Evolutionary conservation across 2,113 vertebrate species (phyloP), one percentile per base, ranked within the genome.

Genomic region (Chroicocephalus ridibundus): DNA sequence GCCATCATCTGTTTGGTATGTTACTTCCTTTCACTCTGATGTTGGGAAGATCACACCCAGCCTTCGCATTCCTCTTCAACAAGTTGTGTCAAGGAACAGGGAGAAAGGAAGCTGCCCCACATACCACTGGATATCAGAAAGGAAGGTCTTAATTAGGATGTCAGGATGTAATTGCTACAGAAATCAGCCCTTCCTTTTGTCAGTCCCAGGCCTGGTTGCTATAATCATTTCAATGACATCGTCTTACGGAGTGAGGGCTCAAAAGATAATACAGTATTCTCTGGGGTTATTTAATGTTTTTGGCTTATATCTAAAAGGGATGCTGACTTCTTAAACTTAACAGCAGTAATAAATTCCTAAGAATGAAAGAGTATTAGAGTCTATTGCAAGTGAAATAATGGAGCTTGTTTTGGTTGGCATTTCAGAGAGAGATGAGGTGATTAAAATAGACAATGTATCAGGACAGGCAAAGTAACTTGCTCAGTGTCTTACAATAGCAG

Each of bases 31-130:
- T 98, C 96, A 91, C 97, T 96, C 94, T 98, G 95, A 69, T 47
- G 80, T 85, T 95, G 97, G 97, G 97, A 98, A 98, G 98, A 96
- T 97, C 98, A 97, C 98, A 97, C 98, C 98, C 98, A 97, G 95
- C 80, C 96, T 96, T 95, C 19, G 3, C 98, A 98, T 98, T 98
- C 97, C 98, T 98, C 92, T 86, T 32, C 71, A 42, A 96, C 97
- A 98, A 97, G 98, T 97, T 80, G 81, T 97, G 95, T 98, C 98
- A 98, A 97, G 96, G 97, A 95, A 96, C 97, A 88, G 92, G 64
- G 31, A 90, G 90, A 97, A 94, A 97, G 98, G 97, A 98, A 98
- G 82, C 86, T 85, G 88, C 82, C 85, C 76, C 89, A 90, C 96
- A 96, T 96, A 91, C 88, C 87, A 17, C 85, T 93, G 92, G 47